Evolutionary conservation across 2,888 invertebrate species (phyloP), one percentile per base, ranked within the genome.

Genomic region (Hanleya hanleyi): DNA sequence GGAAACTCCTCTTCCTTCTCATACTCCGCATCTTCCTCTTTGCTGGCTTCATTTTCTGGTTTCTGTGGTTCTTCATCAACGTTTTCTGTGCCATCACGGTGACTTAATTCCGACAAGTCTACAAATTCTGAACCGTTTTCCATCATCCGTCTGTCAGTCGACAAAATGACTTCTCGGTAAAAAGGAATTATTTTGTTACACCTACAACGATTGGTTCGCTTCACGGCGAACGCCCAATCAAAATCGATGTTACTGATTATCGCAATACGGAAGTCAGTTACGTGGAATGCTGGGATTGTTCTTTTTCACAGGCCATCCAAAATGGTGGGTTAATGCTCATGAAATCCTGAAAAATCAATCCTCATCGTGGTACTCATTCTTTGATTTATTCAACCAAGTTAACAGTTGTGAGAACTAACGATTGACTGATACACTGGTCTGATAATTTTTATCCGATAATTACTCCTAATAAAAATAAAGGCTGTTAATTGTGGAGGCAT

Each of bases 241-340:
- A 36, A 61, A 26, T 3, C 5, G 32, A 32, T 37, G 49, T 67
- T 22, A 33, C 36, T n/a, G 35, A n/a, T n/a, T n/a, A n/a, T n/a
- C n/a, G n/a, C 29, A 37, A 70, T 66, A 22, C 68, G 67, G 72
- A 64, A 69, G 64, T 47, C 33, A 22, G 26, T 35, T 22, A 22
- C 38, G n/a, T 36, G 29, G 71, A 66, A 73, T 32, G 50, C 62
- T 73, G 70, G 73, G 71, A 68, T 22, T 49, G 69, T 32, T 74
- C 72, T 74, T 74, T 76, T 74, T 62, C 69, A 69, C 49, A 66
- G 71, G 74, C 77, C 71, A 76, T 74, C 72, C 80, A 79, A 83
- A 75, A 81, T 81, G 78, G 78, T 77, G 73, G 74, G 80, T 74
- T 66, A 18, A 41, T 50, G 5, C 22, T 26, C 22, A 37, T 15